Evolutionary conservation across 2,797 vertebrate species (phyloP).

Genomic region (Austrolebias charrua): DNA sequence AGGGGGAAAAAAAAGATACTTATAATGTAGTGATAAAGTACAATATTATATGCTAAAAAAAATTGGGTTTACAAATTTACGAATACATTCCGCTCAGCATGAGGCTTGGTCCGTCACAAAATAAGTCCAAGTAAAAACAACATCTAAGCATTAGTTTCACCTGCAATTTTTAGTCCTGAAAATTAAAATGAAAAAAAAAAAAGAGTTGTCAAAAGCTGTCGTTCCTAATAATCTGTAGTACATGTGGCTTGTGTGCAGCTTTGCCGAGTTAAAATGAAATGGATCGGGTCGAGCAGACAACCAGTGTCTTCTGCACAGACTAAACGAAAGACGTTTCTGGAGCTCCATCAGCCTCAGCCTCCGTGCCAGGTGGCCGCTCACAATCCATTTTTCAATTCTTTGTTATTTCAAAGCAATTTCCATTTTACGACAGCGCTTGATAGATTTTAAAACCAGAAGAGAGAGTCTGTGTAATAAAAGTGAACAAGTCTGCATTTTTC

Average conservation of each 20-base stretch:
- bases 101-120: not conserved
- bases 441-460: constrained; percentile 30
- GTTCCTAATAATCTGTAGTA: not conserved
- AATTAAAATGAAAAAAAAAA: too few relatives aligned
- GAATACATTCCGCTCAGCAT: too few relatives aligned
- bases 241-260: not conserved
- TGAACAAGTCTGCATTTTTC: constrained; percentile 48
- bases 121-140: not conserved
- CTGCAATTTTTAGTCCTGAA: too few relatives aligned
- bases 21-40: too few relatives aligned
- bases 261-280: not conserved
- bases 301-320: not conserved
- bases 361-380: not conserved
- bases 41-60: too few relatives aligned
- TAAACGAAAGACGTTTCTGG: constrained; percentile 2
- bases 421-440: constrained; percentile 25
- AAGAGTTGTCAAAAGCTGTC: too few relatives aligned
- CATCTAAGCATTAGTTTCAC: not conserved
- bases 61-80: too few relatives aligned
- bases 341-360: not conserved
- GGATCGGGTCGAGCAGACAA: not conserved
- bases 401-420: constrained; percentile 25
- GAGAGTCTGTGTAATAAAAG: constrained; percentile 40
- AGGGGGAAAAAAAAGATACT: too few relatives aligned
- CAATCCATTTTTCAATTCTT: constrained; percentile 22